Evolutionary conservation across 2,888 invertebrate species (phyloP), one percentile per base, ranked within the genome.

Genomic region (Oeneis ivallda): DNA sequence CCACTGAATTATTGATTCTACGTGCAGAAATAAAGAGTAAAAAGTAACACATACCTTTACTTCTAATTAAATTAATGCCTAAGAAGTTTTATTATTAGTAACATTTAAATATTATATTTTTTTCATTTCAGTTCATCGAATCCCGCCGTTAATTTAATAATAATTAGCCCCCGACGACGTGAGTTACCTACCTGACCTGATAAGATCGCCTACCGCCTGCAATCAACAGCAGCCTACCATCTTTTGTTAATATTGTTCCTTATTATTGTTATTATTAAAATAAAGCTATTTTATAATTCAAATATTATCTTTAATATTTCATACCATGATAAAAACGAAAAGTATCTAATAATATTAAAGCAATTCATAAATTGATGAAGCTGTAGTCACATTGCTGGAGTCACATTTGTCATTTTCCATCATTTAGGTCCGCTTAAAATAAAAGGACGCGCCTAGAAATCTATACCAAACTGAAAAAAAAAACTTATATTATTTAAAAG

Each of bases 401-500:
- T 47, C 47, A 17, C 17, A 2, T 6, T 15, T 45, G 15, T 7
- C 15, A n/a, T 45, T 15, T 8, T 45, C 6, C n/a, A 8, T 45
- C 5, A 13, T 15, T 13, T 17, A 9, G 47, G 17, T n/a, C 4
- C 9, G 8, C 17, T 9, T 17, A 9, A 34, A 34, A 34, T 34
- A 34, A 5, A 34, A 34, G 32, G 6, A 34, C 32, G 32, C 9
- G 37, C 37, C 11, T 77, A 87, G 7, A 86, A 17, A 13, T 86
- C 85, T 62, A 87, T 74, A 45, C 83, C 86, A 65, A 85, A 87
- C 87, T 87, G 85, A 64, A 82, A 71, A 41, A 64, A 9, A 67
- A 63, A 26, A 5, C 5, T 26, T 26, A 5, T 26, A 26, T 26
- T 26, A 26, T 26, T 4, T 5, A 26, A 26, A 26, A 26, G 26